Conservation (phyloP, 2,888 invertebrate species). For the Esperia sulphurella region DNA sequence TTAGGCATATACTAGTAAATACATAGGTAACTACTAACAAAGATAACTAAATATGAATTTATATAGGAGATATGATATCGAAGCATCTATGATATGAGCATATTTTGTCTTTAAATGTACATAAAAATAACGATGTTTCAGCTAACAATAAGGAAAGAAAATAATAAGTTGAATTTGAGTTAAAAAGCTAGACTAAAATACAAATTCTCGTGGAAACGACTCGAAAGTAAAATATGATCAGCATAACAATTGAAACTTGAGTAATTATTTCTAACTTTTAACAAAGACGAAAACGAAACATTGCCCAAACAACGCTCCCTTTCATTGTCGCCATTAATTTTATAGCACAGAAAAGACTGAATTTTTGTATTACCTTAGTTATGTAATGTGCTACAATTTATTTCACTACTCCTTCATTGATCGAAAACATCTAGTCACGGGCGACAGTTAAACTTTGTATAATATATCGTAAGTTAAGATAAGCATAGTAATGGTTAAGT, state of each 20-base stretch:
- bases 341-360: conserved; percentile 32
- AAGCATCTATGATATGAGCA: not conserved
- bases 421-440: conserved; percentile 31
- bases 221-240: conserved; percentile 1
- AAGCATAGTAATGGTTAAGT: conserved; percentile 30
- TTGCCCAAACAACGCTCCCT: conserved; percentile 1
- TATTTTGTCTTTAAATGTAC: too few species aligned
- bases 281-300: conserved; percentile 7
- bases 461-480: conserved; percentile 22
- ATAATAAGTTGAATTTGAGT: not conserved
- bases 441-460: conserved; percentile 18
- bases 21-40: too few species aligned
- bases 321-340: conserved; percentile 1
- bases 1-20: too few species aligned
- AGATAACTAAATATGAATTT: not conserved
- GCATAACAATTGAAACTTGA: conserved; percentile 8
- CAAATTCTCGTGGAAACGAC: conserved; percentile 1
- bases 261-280: conserved; percentile 9
- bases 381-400: not conserved
- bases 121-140: too few species aligned
- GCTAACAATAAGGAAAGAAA: not conserved
- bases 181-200: not conserved
- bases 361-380: conserved; percentile 25
- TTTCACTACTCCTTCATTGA: conserved; percentile 1
- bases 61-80: not conserved